These are phyloP conservation scores for Yponomeuta cagnagella DNA, from an alignment of 2,888 invertebrate genomes.

Conservation along the genomic window DNA sequence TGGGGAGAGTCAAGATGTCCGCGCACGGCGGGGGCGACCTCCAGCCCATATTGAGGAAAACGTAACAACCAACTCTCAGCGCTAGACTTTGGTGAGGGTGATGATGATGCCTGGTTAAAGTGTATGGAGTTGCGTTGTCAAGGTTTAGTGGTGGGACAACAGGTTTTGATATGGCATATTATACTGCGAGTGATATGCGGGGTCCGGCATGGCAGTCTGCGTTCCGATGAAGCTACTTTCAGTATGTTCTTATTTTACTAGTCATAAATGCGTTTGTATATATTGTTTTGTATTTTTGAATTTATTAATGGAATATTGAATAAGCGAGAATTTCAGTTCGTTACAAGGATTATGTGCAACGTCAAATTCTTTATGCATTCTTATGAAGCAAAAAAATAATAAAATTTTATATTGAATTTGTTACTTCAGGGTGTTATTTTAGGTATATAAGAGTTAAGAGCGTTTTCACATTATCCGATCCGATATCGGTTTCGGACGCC, in stretches of 20 bases:
- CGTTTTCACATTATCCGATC: too few relatives aligned
- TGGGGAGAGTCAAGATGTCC: conserved; percentile 52
- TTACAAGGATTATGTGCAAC: conserved; percentile 18
- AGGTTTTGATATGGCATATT: conserved; percentile 45
- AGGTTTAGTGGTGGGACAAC: conserved; percentile 7
- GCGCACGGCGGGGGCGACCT: conserved; percentile 68
- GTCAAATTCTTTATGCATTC: conserved; percentile 44
- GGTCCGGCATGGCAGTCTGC: conserved; percentile 36
- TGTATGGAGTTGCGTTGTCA: background rate
- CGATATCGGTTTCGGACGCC: too few relatives aligned
- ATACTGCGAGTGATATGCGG: conserved; percentile 43
- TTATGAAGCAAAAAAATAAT: conserved; percentile 31
- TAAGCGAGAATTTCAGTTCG: conserved; percentile 53
- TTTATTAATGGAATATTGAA: conserved; percentile 37
- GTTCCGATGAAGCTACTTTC: conserved; percentile 38
- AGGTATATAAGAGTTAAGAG: background rate
- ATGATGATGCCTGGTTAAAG: background rate
- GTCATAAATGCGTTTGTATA: conserved; percentile 69
- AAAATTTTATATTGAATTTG: conserved; percentile 50
- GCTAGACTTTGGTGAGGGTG: background rate
- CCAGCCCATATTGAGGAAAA: conserved; percentile 59
- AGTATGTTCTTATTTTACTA: conserved; percentile 66
- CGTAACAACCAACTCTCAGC: conserved; percentile 30
- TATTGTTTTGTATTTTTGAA: conserved; percentile 59
- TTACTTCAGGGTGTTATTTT: conserved; percentile 38